These are phyloP conservation scores for Pocota personata DNA, from an alignment of 2,888 invertebrate genomes.

Conservation along the genomic window DNA sequence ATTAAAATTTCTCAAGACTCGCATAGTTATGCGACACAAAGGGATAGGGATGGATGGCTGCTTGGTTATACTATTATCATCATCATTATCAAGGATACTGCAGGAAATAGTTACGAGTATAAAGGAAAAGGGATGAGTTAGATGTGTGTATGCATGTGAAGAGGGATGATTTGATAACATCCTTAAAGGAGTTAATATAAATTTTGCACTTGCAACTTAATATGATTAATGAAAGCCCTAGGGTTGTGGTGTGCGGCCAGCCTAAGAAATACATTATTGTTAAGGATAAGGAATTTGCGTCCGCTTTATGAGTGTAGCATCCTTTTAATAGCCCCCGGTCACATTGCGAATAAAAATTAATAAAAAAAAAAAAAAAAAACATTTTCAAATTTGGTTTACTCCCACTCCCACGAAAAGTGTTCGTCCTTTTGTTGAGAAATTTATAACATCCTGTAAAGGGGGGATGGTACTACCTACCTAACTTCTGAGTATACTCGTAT, in stretches of 20 bases:
- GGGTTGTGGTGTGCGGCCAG: slow-evolving; percentile 14
- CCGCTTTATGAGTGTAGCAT: slow-evolving; percentile 15
- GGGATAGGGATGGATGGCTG: background rate
- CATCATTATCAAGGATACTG: slow-evolving; percentile 42
- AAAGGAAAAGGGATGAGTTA: slow-evolving; percentile 18
- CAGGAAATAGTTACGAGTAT: slow-evolving; percentile 32
- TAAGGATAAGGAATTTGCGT: slow-evolving; percentile 51
- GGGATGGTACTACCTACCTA: background rate
- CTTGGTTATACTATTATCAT: slow-evolving; percentile 3
- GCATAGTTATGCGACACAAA: slow-evolving; percentile 29
- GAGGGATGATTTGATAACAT: slow-evolving; percentile 53
- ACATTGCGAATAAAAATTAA: slow-evolving; percentile 40
- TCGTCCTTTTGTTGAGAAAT: background rate
- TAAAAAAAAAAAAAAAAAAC: background rate
- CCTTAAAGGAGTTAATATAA: slow-evolving; percentile 70
- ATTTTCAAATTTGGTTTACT: slow-evolving; percentile 44
- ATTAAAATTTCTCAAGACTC: slow-evolving; percentile 70
- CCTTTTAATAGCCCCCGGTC: slow-evolving; percentile 52
- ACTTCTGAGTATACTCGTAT: background rate
- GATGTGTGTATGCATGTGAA: too few relatives aligned
- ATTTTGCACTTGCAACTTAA: slow-evolving; percentile 60
- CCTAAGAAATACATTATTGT: slow-evolving; percentile 24
- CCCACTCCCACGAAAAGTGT: too few relatives aligned
- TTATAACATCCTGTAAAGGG: background rate
- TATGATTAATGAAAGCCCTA: slow-evolving; percentile 68